phyloP scores from a whole-genome alignment of 2,113 vertebrate species.

The Plestiodon gilberti region DNA sequence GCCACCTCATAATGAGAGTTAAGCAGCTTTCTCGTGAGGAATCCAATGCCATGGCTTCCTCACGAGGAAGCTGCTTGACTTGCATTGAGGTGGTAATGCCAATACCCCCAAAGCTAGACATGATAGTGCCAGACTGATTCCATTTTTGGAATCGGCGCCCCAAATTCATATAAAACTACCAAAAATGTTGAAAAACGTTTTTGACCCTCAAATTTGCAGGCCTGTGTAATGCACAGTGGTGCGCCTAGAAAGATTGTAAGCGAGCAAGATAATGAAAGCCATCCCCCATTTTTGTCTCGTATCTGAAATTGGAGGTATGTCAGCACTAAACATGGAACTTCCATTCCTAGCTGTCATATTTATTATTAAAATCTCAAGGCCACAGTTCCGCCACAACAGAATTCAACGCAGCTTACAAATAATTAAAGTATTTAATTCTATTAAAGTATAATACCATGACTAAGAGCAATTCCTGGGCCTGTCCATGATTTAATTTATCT shows the following conservation, averaged over 20 bases:
- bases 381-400: neutral
- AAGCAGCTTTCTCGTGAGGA: no score
- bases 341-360: neutral
- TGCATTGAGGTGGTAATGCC: no score
- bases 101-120: no score
- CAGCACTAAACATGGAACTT: neutral
- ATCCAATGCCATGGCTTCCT: no score
- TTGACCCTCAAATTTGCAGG: no score
- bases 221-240: no score
- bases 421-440: neutral
- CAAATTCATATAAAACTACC: no score
- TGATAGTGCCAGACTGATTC: no score
- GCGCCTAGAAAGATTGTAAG: neutral
- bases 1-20: no score
- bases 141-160: no score
- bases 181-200: no score
- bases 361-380: neutral
- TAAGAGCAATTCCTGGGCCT: neutral
- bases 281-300: neutral
- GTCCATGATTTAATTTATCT: neutral
- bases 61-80: no score
- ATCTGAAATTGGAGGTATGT: neutral
- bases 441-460: neutral
- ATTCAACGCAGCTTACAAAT: neutral
- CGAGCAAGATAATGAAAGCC: neutral